Percentiles rank a stretch among this genome's conserved stretches.
phyloP scores from a whole-genome alignment of 2,113 vertebrate species.

The Climacteris rufus region DNA sequence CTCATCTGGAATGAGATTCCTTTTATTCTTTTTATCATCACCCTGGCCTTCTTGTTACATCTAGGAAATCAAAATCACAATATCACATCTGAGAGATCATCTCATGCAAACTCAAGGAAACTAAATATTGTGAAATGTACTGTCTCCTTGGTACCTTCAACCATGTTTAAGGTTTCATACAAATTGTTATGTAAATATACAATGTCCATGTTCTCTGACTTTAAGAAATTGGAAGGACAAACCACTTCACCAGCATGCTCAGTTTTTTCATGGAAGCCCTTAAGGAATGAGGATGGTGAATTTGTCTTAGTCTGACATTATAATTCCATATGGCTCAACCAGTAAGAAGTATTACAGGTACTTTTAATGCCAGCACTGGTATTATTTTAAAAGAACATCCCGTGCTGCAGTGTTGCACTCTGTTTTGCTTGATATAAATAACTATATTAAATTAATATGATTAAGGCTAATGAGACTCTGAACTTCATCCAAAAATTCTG shows the following conservation, averaged over 20 bases:
- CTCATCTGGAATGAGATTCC: neutral
- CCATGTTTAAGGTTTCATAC: neutral
- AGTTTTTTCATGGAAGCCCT: neutral
- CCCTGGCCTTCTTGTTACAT: neutral
- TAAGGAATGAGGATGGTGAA: neutral
- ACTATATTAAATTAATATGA: conserved; percentile 56
- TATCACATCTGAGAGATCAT: neutral
- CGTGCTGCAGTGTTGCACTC: conserved; percentile 39
- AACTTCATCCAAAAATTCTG: conserved; percentile 50
- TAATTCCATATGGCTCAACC: neutral
- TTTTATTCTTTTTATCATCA: neutral
- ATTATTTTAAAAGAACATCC: conserved; percentile 17
- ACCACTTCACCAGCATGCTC: neutral
- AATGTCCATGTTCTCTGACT: neutral
- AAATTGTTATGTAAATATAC: neutral
- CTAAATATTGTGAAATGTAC: neutral
- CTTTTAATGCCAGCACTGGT: neutral
- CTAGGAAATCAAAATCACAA: neutral
- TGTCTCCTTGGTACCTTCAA: neutral
- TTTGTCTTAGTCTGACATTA: neutral
- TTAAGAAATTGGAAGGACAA: neutral
- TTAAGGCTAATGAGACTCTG: conserved; percentile 65
- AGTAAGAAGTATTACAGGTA: neutral
- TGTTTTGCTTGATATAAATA: conserved; percentile 54
- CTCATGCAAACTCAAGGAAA: neutral